phyloP scores from a whole-genome alignment of 2,888 invertebrate genomes.

The Lutraria lutraria region DNA sequence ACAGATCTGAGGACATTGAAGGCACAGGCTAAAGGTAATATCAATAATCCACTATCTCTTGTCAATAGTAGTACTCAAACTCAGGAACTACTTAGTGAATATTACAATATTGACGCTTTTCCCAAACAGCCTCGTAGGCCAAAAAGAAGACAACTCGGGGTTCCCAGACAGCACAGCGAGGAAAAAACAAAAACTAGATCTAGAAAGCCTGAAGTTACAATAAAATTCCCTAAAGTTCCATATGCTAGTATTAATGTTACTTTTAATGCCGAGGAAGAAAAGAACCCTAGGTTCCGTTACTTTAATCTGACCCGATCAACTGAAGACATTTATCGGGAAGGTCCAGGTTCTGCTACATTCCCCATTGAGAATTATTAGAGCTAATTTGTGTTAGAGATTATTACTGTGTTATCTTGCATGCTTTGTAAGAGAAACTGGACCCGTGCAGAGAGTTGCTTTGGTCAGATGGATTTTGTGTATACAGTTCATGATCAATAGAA shows the following conservation, averaged over 20 bases:
- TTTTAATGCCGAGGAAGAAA: slow-evolving; percentile 67
- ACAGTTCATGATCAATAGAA: not conserved
- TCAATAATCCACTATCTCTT: slow-evolving; percentile 53
- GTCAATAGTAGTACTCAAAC: slow-evolving; percentile 60
- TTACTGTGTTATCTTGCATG: not conserved
- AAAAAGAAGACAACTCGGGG: slow-evolving; percentile 58
- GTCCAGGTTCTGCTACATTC: slow-evolving; percentile 55
- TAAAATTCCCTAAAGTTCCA: slow-evolving; percentile 79
- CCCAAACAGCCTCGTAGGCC: slow-evolving; percentile 65
- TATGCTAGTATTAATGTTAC: slow-evolving; percentile 78
- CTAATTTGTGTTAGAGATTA: not conserved
- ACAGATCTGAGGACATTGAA: slow-evolving; percentile 80
- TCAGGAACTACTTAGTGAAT: slow-evolving; percentile 65
- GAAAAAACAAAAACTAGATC: slow-evolving; percentile 58
- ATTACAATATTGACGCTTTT: slow-evolving; percentile 71
- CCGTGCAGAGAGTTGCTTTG: not conserved
- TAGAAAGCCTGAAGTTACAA: slow-evolving; percentile 73
- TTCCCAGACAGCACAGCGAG: slow-evolving; percentile 47
- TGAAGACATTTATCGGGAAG: slow-evolving; percentile 73
- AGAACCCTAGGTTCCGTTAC: slow-evolving; percentile 76
- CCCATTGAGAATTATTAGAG: slow-evolving; percentile 63
- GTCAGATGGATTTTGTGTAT: not conserved
- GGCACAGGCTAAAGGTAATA: slow-evolving; percentile 80
- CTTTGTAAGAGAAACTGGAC: slow-evolving; percentile 32
- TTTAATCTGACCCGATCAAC: slow-evolving; percentile 75